Percentiles rank a stretch among this genome's conserved stretches.
Evolutionary conservation across 2,113 vertebrate genomes (phyloP).

Genomic region (Barnardius zonarius): DNA sequence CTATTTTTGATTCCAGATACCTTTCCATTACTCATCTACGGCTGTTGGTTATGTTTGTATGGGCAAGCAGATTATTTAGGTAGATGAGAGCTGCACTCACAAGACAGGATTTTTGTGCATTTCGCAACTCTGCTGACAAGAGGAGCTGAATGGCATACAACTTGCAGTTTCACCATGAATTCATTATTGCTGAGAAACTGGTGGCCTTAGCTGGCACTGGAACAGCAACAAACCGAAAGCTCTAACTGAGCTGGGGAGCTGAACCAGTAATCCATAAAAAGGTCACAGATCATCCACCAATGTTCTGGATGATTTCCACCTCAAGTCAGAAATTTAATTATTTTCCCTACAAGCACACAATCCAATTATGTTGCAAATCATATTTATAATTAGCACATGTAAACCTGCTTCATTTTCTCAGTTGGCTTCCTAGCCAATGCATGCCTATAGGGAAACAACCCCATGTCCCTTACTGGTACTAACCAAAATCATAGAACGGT

Average conservation of each 20-base stretch:
- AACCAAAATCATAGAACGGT: background rate
- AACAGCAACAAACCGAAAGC: background rate
- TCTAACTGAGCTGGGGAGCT: background rate
- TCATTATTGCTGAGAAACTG: background rate
- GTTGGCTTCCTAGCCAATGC: background rate
- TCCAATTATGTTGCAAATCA: background rate
- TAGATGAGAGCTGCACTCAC: background rate
- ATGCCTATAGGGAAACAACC: rapidly evolving
- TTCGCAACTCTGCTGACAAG: background rate
- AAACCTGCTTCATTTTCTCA: background rate
- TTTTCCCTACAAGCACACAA: background rate
- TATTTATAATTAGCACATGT: background rate
- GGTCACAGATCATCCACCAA: background rate
- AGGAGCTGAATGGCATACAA: background rate
- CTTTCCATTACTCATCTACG: background rate
- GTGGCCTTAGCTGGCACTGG: background rate
- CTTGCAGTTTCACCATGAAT: background rate
- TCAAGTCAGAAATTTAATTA: background rate
- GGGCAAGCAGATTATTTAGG: background rate
- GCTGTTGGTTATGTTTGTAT: background rate
- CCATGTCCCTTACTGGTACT: background rate
- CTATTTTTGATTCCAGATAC: background rate
- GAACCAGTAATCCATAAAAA: background rate
- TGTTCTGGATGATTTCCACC: background rate
- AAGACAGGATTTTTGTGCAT: background rate